These are phyloP conservation scores for Ailurus styani DNA, from an alignment of 2,113 vertebrate species.

Conservation along the genomic window DNA sequence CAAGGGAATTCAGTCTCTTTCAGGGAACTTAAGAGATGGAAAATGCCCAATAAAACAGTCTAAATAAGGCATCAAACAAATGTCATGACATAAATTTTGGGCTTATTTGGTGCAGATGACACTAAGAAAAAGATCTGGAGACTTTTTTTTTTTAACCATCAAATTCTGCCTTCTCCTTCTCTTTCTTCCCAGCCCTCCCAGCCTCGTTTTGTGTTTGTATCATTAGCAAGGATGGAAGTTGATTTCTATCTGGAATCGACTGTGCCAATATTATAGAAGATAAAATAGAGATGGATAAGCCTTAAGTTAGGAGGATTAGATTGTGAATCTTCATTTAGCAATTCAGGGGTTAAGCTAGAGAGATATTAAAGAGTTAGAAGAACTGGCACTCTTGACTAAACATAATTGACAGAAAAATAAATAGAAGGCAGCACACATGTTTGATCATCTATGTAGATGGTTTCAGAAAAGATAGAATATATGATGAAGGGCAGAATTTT, in stretches of 20 bases:
- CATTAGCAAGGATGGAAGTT: background rate
- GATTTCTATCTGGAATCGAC: background rate
- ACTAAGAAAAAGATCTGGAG: background rate
- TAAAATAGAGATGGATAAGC: background rate
- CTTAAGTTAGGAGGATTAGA: background rate
- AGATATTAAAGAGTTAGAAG: background rate
- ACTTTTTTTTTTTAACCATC: background rate
- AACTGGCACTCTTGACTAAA: background rate
- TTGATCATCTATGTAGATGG: background rate
- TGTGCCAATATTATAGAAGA: background rate
- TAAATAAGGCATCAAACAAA: slow-evolving; percentile 46
- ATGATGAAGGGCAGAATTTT: background rate
- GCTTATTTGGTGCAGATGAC: background rate
- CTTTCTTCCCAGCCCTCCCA: background rate
- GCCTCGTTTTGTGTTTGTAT: background rate
- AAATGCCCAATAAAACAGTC: slow-evolving; percentile 9
- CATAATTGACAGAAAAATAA: background rate
- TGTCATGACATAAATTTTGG: background rate
- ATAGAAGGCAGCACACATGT: background rate
- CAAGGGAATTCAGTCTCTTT: background rate
- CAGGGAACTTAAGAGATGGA: background rate
- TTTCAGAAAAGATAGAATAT: background rate
- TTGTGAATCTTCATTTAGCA: background rate
- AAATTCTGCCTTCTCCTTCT: background rate
- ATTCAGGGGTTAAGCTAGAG: background rate